phyloP scores from a whole-genome alignment of 2,888 invertebrate genomes.

The Holacanthella duospinosa region DNA sequence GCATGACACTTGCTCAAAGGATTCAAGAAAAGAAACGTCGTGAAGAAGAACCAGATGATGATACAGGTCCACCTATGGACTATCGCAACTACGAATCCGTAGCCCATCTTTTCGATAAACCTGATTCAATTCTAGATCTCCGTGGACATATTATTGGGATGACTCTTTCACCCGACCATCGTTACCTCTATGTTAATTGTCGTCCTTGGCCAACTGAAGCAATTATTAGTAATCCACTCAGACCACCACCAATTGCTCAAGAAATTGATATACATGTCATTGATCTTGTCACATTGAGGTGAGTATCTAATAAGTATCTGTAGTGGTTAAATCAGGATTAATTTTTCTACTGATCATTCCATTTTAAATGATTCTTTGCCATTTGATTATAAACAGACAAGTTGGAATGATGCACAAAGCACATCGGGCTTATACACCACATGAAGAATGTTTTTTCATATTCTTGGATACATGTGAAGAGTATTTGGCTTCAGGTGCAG shows the following conservation, averaged over 20 bases:
- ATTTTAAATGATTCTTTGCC: neutral
- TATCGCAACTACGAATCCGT: slow-evolving; percentile 24
- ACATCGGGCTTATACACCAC: slow-evolving; percentile 71
- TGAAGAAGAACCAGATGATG: slow-evolving; percentile 7
- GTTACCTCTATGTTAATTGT: slow-evolving; percentile 68
- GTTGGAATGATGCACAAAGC: slow-evolving; percentile 67
- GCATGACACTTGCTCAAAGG: slow-evolving; percentile 56
- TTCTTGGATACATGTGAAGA: slow-evolving; percentile 71
- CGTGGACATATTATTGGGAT: slow-evolving; percentile 65
- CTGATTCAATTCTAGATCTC: slow-evolving; percentile 69
- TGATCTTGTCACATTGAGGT: slow-evolving; percentile 61
- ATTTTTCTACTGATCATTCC: neutral
- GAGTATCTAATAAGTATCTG: slow-evolving; percentile 37
- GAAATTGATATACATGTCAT: slow-evolving; percentile 80
- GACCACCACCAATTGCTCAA: slow-evolving; percentile 73
- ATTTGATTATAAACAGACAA: slow-evolving; percentile 20
- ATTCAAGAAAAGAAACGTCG: slow-evolving; percentile 43
- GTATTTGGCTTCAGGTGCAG: slow-evolving; percentile 76
- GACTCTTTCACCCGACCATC: slow-evolving; percentile 57
- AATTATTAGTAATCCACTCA: slow-evolving; percentile 60
- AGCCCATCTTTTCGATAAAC: slow-evolving; percentile 28
- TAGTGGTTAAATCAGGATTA: too few species aligned
- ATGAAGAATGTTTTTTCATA: slow-evolving; percentile 75
- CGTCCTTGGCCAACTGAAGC: slow-evolving; percentile 68
- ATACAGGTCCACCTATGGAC: slow-evolving; percentile 13